Evolutionary conservation across 2,113 vertebrate genomes (phyloP).

Genomic region (Nyctereutes procyonoides): DNA sequence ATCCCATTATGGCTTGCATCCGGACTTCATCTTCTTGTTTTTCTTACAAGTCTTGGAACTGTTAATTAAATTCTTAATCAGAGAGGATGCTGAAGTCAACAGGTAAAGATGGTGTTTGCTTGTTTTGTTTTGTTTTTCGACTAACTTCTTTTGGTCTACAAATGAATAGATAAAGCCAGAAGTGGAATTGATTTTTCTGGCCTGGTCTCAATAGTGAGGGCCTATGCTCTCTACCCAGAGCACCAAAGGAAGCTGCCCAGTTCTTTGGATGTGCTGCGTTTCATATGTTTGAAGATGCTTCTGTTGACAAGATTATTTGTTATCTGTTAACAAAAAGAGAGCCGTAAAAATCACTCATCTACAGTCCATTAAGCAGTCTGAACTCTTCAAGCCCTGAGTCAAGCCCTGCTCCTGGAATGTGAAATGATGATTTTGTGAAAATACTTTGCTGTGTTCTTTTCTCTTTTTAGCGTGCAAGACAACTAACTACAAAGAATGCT

Average conservation of each 20-base stretch:
- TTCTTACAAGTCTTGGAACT: not conserved
- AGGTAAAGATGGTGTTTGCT: not conserved
- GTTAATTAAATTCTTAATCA: not conserved
- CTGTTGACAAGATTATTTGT: not conserved
- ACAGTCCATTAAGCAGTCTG: not conserved
- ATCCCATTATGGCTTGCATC: not conserved
- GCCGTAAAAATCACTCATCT: not conserved
- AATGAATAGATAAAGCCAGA: not conserved
- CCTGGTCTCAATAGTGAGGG: not conserved
- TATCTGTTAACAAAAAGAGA: slow-evolving; percentile 27
- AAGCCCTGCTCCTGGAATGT: not conserved
- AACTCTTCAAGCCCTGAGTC: not conserved
- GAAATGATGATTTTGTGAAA: not conserved
- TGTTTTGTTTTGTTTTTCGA: not conserved
- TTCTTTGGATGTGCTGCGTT: not conserved
- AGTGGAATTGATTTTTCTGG: not conserved
- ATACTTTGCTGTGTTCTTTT: slow-evolving; percentile 27
- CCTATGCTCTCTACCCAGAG: not conserved
- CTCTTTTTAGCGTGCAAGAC: not conserved
- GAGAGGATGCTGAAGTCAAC: not conserved
- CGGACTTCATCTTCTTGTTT: not conserved
- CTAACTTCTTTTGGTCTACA: not conserved
- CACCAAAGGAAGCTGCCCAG: not conserved
- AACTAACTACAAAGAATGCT: not conserved
- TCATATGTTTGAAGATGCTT: not conserved